phyloP scores from a whole-genome alignment of 2,113 vertebrate genomes.

The Periophthalmodon schlosseri region DNA sequence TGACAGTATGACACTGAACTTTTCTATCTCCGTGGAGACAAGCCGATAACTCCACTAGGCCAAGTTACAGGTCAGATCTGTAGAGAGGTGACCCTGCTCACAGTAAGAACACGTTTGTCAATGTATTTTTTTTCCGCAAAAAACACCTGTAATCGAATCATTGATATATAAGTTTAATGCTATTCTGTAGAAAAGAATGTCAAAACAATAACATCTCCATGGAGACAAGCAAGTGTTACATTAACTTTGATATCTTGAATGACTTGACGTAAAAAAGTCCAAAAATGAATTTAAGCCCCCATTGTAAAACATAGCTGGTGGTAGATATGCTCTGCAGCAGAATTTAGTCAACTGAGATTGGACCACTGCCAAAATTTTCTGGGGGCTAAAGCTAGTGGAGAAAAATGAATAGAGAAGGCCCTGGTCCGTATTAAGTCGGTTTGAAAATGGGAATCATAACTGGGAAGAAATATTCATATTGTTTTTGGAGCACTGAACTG shows the following conservation, averaged over 20 bases:
- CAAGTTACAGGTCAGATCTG: too few relatives aligned
- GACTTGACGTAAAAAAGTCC: not conserved
- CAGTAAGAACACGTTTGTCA: too few relatives aligned
- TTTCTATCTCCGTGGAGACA: too few relatives aligned
- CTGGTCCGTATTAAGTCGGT: not conserved
- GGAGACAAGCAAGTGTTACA: too few relatives aligned
- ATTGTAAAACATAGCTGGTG: not conserved
- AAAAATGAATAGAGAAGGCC: not conserved
- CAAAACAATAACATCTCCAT: too few relatives aligned
- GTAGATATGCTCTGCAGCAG: not conserved
- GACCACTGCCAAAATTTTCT: not conserved
- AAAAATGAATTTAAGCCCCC: not conserved
- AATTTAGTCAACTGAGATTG: not conserved
- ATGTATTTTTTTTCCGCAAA: too few relatives aligned
- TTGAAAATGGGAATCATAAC: constrained; percentile 2
- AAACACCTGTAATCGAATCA: too few relatives aligned
- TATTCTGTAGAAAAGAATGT: too few relatives aligned
- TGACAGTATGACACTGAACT: too few relatives aligned
- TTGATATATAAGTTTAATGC: too few relatives aligned
- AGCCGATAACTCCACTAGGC: too few relatives aligned
- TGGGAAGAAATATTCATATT: constrained; percentile 9
- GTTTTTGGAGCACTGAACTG: not conserved
- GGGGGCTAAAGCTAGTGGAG: not conserved
- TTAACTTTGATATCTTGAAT: not conserved
- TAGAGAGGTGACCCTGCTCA: too few relatives aligned